phyloP scores from a whole-genome alignment of 2,888 invertebrate genomes.

The Bombylius major region DNA sequence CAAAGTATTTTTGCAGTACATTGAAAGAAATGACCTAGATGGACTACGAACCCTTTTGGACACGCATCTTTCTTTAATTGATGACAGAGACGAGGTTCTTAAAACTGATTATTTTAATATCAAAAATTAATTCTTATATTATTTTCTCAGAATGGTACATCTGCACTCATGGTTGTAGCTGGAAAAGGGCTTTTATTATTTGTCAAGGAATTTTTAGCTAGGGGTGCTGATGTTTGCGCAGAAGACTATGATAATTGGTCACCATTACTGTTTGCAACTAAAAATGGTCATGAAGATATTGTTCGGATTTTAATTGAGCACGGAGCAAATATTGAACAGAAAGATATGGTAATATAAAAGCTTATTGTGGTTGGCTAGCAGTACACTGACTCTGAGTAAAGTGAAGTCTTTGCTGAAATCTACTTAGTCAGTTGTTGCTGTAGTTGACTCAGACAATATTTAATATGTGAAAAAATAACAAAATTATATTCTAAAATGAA shows the following conservation, averaged over 20 bases:
- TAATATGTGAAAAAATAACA: neutral
- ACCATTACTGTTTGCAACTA: conserved; percentile 78
- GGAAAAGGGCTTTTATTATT: conserved; percentile 73
- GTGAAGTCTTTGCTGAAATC: too few relatives aligned
- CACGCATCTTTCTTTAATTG: conserved; percentile 67
- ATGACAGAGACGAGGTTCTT: conserved; percentile 76
- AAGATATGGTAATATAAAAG: conserved; percentile 57
- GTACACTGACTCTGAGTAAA: too few relatives aligned
- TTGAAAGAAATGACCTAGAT: conserved; percentile 65
- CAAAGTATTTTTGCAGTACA: conserved; percentile 65
- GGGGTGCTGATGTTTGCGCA: conserved; percentile 85
- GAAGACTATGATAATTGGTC: conserved; percentile 92
- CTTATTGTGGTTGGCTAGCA: neutral
- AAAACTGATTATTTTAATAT: conserved; percentile 8
- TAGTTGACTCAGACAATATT: too few relatives aligned
- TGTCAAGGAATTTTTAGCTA: conserved; percentile 70
- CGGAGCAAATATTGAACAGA: conserved; percentile 73
- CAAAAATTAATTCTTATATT: too few relatives aligned
- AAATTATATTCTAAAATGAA: neutral
- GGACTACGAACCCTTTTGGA: conserved; percentile 72
- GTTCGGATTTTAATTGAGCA: conserved; percentile 72
- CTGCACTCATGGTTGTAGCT: conserved; percentile 85
- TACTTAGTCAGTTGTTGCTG: too few relatives aligned
- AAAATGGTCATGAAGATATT: conserved; percentile 73
- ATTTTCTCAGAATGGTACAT: conserved; percentile 72